Conservation (phyloP, 2,888 invertebrate genomes). For the Melinaea marsaeus region DNA sequence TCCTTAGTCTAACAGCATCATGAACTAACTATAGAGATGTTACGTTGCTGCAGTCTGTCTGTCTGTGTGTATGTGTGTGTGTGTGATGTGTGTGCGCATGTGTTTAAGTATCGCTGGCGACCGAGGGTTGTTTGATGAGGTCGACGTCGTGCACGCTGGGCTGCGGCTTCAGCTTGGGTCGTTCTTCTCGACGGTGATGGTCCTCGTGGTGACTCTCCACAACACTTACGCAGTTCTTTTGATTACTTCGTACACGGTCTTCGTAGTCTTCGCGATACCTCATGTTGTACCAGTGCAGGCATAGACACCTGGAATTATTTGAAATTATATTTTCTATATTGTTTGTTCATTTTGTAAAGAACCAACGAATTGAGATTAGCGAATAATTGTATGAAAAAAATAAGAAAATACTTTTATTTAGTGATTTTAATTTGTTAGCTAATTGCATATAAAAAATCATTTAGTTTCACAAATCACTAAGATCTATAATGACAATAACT, state of each 20-base stretch:
- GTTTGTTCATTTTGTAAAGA: not conserved
- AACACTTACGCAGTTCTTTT: constrained; percentile 68
- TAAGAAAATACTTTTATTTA: too few species aligned
- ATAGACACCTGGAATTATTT: constrained; percentile 76
- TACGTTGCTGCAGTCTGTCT: constrained; percentile 41
- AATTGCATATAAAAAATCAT: too few species aligned
- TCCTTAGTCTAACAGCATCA: constrained; percentile 10
- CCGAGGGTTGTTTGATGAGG: constrained; percentile 73
- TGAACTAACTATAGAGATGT: constrained; percentile 8
- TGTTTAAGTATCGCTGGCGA: constrained; percentile 70
- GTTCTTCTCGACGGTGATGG: constrained; percentile 37
- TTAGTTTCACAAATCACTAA: too few species aligned
- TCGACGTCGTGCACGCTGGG: constrained; percentile 78
- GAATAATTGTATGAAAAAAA: too few species aligned
- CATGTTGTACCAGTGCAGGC: constrained; percentile 80
- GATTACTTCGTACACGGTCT: constrained; percentile 61
- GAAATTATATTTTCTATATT: not conserved
- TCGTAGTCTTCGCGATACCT: constrained; percentile 66
- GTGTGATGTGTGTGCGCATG: too few species aligned
- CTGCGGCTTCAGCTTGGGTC: constrained; percentile 62
- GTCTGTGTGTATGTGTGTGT: too few species aligned
- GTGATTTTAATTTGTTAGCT: too few species aligned
- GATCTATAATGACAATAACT: too few species aligned
- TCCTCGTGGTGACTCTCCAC: constrained; percentile 57
- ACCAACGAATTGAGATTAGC: not conserved